phyloP scores from a whole-genome alignment of 2,797 vertebrate species.

The Rhinogobio ventralis region DNA sequence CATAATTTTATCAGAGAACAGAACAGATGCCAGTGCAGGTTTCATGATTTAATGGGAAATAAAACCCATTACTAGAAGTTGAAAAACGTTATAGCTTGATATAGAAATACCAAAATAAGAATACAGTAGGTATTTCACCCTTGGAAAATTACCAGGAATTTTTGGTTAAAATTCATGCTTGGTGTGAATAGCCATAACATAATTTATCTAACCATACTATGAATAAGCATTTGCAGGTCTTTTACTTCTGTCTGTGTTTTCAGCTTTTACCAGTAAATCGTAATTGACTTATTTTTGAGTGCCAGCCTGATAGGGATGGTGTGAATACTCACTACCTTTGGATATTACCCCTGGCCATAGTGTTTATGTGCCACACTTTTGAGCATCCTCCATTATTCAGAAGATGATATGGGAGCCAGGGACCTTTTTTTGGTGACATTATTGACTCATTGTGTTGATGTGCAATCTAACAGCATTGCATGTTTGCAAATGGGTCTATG shows the following conservation, averaged over 20 bases:
- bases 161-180: not conserved
- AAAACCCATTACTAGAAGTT: not conserved
- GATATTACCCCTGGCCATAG: constrained; percentile 24
- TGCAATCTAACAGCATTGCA: constrained; percentile 62
- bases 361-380: constrained; percentile 55
- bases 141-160: not conserved
- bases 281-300: constrained; percentile 33
- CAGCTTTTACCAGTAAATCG: constrained; percentile 3
- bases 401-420: constrained; percentile 57
- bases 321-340: constrained; percentile 12
- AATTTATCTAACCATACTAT: not conserved
- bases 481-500: constrained; percentile 65
- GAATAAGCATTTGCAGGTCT: not conserved
- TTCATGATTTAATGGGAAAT: too few relatives aligned
- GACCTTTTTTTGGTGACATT: constrained; percentile 65
- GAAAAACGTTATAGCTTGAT: not conserved
- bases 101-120: not conserved
- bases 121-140: not conserved
- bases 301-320: not conserved
- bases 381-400: constrained; percentile 56
- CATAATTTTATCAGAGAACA: not conserved
- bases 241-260: not conserved
- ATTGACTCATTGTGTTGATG: constrained; percentile 70
- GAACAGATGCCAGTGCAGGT: not conserved
- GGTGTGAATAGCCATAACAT: not conserved